Evolutionary conservation across 2,797 vertebrate species (phyloP).

Genomic region (Rhinatrema bivittatum): DNA sequence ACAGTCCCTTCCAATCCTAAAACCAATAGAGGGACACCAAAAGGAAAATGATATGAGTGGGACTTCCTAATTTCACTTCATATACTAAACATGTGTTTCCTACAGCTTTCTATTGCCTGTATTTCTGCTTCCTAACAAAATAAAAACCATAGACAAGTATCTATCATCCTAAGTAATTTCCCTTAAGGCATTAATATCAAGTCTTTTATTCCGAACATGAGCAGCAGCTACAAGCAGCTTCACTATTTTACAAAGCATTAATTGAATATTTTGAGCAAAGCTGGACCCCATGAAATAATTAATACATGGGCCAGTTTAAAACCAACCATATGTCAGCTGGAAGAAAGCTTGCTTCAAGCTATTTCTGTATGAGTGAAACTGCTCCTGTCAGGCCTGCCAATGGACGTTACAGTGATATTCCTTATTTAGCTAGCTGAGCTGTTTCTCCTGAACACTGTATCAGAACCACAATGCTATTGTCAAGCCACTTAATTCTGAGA

Average conservation of each 20-base stretch:
- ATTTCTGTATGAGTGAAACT: conserved; percentile 2
- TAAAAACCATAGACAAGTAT: too few relatives aligned
- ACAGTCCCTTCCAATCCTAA: too few relatives aligned
- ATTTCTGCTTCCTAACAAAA: too few relatives aligned
- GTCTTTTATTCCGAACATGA: too few relatives aligned
- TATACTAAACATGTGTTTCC: too few relatives aligned
- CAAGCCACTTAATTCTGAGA: not conserved
- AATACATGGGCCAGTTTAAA: not conserved
- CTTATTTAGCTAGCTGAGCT: not conserved
- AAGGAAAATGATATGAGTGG: too few relatives aligned
- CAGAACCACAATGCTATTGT: conserved; percentile 9
- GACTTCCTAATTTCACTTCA: too few relatives aligned
- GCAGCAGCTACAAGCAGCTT: not conserved
- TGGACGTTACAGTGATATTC: not conserved
- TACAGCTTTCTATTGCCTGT: too few relatives aligned
- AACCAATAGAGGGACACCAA: too few relatives aligned
- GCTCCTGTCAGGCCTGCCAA: conserved; percentile 14
- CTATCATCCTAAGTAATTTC: too few relatives aligned
- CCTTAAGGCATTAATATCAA: too few relatives aligned
- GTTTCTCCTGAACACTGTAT: conserved; percentile 6
- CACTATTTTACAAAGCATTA: not conserved
- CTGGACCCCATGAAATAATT: not conserved
- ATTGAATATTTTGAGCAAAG: accelerated
- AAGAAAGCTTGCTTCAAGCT: conserved; percentile 4
- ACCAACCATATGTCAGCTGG: not conserved